These are phyloP conservation scores for Heliothis subflexa DNA, from an alignment of 1,140 invertebrate species.

Conservation along the genomic window DNA sequence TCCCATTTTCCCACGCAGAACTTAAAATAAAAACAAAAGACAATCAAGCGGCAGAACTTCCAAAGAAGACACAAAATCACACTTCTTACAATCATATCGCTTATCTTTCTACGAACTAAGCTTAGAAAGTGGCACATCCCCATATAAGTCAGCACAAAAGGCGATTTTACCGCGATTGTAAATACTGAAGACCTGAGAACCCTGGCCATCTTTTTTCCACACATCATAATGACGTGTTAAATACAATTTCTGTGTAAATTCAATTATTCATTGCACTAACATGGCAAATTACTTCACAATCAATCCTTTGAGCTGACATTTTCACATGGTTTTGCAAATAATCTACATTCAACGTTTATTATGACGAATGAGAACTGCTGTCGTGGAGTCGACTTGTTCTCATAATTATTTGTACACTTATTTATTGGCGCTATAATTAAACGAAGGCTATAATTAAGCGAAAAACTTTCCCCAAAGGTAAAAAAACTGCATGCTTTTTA, in stretches of 20 bases:
- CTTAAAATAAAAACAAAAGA: background rate
- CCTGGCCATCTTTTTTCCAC: slow-evolving; percentile 55
- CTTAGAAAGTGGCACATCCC: slow-evolving; percentile 1
- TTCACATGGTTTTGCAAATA: slow-evolving; percentile 63
- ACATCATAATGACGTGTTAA: slow-evolving; percentile 61
- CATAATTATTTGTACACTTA: no score
- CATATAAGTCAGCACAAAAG: slow-evolving; percentile 4
- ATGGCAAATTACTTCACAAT: slow-evolving; percentile 65
- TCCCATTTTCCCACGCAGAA: background rate
- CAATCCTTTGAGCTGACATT: slow-evolving; percentile 47
- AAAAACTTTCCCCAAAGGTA: no score
- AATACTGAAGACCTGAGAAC: background rate
- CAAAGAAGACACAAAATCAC: background rate
- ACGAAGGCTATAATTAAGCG: no score
- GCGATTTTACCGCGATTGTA: background rate
- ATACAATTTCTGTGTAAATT: slow-evolving; percentile 65
- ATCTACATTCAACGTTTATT: slow-evolving; percentile 36
- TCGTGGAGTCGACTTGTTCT: background rate
- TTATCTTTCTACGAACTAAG: background rate
- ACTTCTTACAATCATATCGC: background rate
- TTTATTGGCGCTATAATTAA: background rate
- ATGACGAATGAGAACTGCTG: slow-evolving; percentile 21
- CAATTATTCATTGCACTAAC: slow-evolving; percentile 61
- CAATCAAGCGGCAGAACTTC: background rate
- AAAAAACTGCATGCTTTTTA: no score